Conservation (phyloP, 2,888 invertebrate genomes). For the Nemotelus pantherinus region DNA sequence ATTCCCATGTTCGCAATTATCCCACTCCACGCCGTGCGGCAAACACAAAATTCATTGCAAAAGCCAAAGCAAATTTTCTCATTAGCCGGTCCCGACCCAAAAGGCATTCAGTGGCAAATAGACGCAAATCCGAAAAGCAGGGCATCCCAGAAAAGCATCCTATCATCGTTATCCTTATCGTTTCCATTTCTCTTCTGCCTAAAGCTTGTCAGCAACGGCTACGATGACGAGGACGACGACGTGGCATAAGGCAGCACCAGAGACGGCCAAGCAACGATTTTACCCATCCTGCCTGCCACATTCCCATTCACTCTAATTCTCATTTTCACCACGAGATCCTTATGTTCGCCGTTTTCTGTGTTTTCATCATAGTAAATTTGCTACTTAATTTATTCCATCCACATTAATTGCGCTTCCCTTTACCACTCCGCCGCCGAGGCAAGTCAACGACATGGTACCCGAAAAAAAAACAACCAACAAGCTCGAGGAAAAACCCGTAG, state of each 20-base stretch:
- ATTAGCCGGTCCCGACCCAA: slow-evolving; percentile 49
- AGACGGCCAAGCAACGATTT: slow-evolving; percentile 7
- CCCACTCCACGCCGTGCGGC: slow-evolving; percentile 48
- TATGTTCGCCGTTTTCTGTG: slow-evolving; percentile 52
- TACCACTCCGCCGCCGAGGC: slow-evolving; percentile 34
- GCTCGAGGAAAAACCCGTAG: not conserved
- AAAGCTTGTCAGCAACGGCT: slow-evolving; percentile 5
- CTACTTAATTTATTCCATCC: slow-evolving; percentile 55
- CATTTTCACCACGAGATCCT: slow-evolving; percentile 41
- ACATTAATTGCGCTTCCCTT: slow-evolving; percentile 55
- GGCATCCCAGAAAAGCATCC: slow-evolving; percentile 39
- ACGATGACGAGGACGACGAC: not conserved
- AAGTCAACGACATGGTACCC: not conserved
- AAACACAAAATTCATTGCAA: slow-evolving; percentile 41
- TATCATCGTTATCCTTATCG: slow-evolving; percentile 42
- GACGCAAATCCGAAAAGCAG: slow-evolving; percentile 26
- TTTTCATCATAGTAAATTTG: slow-evolving; percentile 55
- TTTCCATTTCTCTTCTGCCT: slow-evolving; percentile 17
- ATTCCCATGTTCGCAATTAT: slow-evolving; percentile 62
- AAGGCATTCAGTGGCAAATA: slow-evolving; percentile 41
- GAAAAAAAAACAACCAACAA: not conserved
- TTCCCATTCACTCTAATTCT: slow-evolving; percentile 28
- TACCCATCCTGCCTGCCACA: not conserved
- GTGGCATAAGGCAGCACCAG: not conserved
- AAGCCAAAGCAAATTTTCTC: slow-evolving; percentile 52